These are phyloP conservation scores for Momotus momota DNA, from an alignment of 2,797 vertebrate genomes.

Conservation along the genomic window DNA sequence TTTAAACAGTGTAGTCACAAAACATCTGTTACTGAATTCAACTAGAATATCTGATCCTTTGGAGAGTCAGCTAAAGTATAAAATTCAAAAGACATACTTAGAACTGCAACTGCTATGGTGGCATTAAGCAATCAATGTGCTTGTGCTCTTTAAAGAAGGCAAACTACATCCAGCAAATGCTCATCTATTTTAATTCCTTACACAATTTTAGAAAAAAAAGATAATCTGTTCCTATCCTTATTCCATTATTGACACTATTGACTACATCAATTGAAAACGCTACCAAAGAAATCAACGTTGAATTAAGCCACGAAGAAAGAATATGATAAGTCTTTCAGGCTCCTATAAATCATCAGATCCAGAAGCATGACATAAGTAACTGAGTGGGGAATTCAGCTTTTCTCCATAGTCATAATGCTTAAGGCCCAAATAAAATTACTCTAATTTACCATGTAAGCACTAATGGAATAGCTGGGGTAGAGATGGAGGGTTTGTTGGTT, in stretches of 20 bases:
- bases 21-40: not conserved
- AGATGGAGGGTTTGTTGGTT: constrained; percentile 8
- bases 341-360: constrained; percentile 69
- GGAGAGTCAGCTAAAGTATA: not conserved
- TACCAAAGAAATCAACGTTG: constrained; percentile 73
- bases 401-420: constrained; percentile 45
- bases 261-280: constrained; percentile 59
- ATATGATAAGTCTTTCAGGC: constrained; percentile 66
- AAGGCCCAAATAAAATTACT: constrained; percentile 61
- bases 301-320: constrained; percentile 77
- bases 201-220: constrained; percentile 59
- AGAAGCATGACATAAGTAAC: constrained; percentile 40
- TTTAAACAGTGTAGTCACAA: not conserved
- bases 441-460: constrained; percentile 62
- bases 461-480: constrained; percentile 20
- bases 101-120: not conserved
- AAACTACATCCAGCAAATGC: not conserved
- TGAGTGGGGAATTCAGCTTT: constrained; percentile 56
- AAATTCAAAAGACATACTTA: not conserved
- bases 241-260: constrained; percentile 74
- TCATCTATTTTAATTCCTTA: constrained; percentile 44
- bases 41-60: not conserved
- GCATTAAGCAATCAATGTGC: not conserved
- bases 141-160: not conserved
- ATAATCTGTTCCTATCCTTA: constrained; percentile 77